These are phyloP conservation scores for Tachystola acroxantha DNA, from an alignment of 2,888 invertebrate genomes.

Conservation along the genomic window DNA sequence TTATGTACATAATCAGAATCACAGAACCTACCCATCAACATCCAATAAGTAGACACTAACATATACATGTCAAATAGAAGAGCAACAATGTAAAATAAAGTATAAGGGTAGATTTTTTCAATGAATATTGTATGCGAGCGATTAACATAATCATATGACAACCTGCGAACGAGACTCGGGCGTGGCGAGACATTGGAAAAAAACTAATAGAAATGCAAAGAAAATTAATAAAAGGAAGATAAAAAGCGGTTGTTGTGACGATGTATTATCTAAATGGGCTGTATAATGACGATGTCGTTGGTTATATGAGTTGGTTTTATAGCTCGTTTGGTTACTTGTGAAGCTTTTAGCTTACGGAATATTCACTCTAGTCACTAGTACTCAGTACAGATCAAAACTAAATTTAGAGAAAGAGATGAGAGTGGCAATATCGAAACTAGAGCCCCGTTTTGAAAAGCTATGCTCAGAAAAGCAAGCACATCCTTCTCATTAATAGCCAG, in stretches of 20 bases:
- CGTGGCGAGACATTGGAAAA: slow-evolving; percentile 5
- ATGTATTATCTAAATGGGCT: slow-evolving; percentile 53
- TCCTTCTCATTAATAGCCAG: too few relatives aligned
- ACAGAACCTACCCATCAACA: too few relatives aligned
- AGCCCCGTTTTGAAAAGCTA: too few relatives aligned
- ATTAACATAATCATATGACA: slow-evolving; percentile 15
- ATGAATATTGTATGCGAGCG: slow-evolving; percentile 13
- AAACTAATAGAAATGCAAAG: slow-evolving; percentile 13
- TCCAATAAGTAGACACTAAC: too few relatives aligned
- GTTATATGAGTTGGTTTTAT: not conserved
- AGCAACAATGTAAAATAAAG: slow-evolving; percentile 1
- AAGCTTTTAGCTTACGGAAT: too few relatives aligned
- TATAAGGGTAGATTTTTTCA: slow-evolving; percentile 6
- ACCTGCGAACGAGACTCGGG: slow-evolving; percentile 4
- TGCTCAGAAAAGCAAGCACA: too few relatives aligned
- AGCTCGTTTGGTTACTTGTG: too few relatives aligned
- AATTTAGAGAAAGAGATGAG: too few relatives aligned
- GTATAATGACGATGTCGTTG: slow-evolving; percentile 52
- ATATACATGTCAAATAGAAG: not conserved
- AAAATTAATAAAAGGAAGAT: slow-evolving; percentile 7
- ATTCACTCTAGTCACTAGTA: too few relatives aligned
- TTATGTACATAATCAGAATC: too few relatives aligned
- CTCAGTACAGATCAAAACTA: too few relatives aligned
- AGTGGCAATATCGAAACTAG: too few relatives aligned
- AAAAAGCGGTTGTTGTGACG: slow-evolving; percentile 23